These are phyloP conservation scores for Dinothrombium tinctorium DNA, from an alignment of 1,140 invertebrate species.

Conservation along the genomic window DNA sequence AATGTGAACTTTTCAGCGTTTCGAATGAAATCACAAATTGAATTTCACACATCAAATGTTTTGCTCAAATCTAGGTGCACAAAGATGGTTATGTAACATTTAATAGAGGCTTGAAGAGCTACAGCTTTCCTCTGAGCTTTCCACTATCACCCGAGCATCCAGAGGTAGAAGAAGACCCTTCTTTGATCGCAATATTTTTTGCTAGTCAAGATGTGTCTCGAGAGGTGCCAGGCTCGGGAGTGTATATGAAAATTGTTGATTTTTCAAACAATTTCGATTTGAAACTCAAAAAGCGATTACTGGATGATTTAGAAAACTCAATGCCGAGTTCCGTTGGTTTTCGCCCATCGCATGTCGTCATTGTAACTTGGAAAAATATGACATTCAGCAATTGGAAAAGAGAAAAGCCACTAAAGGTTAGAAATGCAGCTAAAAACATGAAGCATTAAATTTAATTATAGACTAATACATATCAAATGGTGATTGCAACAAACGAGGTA, in stretches of 20 bases:
- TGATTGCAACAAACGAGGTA: constrained; percentile 74
- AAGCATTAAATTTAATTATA: constrained; percentile 21
- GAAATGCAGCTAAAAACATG: too few species aligned
- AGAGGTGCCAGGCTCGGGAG: constrained; percentile 32
- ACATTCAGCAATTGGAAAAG: too few species aligned
- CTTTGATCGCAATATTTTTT: constrained; percentile 78
- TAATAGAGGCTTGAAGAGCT: constrained; percentile 55
- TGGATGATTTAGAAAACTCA: constrained; percentile 63
- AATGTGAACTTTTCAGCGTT: too few species aligned
- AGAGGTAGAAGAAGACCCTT: constrained; percentile 59
- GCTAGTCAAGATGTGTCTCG: constrained; percentile 46
- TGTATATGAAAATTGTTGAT: constrained; percentile 26
- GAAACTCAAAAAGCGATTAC: constrained; percentile 50
- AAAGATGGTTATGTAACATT: constrained; percentile 70
- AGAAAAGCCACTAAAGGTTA: too few species aligned
- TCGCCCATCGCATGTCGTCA: constrained; percentile 60
- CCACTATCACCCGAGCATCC: constrained; percentile 49
- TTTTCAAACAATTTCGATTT: constrained; percentile 30
- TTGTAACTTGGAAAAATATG: constrained; percentile 92
- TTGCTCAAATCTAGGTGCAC: constrained; percentile 32
- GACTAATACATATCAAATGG: constrained; percentile 84
- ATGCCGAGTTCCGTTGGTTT: constrained; percentile 73
- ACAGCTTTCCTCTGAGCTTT: constrained; percentile 56
- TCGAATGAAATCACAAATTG: too few species aligned
- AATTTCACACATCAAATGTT: too few species aligned